A percentile compares a stretch with the other conserved stretches of the same genome.
Evolutionary conservation across 2,113 vertebrate species (phyloP).

Genomic region (Anhinga anhinga): DNA sequence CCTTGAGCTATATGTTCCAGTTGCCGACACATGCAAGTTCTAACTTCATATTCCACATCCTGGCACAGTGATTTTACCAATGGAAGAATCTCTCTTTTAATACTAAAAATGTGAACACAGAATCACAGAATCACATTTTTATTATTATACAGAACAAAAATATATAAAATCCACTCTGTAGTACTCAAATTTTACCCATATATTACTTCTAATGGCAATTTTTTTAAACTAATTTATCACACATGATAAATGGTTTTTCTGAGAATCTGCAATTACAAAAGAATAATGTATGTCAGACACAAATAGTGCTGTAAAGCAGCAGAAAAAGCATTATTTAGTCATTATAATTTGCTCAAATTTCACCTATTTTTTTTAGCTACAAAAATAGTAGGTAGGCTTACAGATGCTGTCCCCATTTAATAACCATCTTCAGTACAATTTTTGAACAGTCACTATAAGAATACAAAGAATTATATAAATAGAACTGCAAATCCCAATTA

Average conservation of each 20-base stretch:
- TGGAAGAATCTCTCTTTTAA: conserved; percentile 92
- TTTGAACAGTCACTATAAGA: not conserved
- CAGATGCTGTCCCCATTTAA: not conserved
- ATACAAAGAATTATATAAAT: not conserved
- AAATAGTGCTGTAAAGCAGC: not conserved
- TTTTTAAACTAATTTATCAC: not conserved
- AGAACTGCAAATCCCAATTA: not conserved
- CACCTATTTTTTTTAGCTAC: not conserved
- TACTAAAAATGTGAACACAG: conserved; percentile 68
- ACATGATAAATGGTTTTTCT: not conserved
- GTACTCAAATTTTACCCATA: not conserved
- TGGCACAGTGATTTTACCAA: conserved; percentile 90
- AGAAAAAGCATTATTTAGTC: not conserved
- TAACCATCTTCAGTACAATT: not conserved
- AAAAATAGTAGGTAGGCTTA: not conserved
- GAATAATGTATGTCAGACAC: not conserved
- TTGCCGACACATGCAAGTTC: conserved; percentile 90
- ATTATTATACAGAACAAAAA: not conserved
- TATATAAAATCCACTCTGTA: not conserved
- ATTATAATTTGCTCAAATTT: not conserved
- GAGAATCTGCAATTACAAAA: not conserved
- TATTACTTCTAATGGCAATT: not conserved
- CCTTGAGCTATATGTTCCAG: conserved; percentile 90
- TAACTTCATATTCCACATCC: conserved; percentile 91
- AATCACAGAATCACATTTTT: too few species aligned